Evolutionary conservation across 2,888 invertebrate genomes (phyloP).

Genomic region (Zygothrica quintamaculata): DNA sequence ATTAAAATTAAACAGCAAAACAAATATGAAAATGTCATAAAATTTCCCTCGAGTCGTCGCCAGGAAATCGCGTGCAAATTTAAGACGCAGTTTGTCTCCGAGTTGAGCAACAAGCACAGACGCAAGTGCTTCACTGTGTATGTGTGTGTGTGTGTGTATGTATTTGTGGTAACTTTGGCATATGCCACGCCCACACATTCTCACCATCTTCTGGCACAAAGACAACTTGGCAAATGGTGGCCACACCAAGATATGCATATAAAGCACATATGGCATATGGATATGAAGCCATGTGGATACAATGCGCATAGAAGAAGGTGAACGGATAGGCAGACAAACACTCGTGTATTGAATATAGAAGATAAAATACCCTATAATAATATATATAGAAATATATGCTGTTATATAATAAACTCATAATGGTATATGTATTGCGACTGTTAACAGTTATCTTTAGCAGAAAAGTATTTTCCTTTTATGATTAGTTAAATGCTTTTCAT

Average conservation of each 20-base stretch:
- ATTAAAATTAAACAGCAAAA: conserved; percentile 47
- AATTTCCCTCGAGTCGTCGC: conserved; percentile 43
- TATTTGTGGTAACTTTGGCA: not conserved
- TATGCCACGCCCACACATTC: conserved; percentile 8
- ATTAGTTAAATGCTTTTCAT: no score
- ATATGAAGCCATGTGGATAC: conserved; percentile 37
- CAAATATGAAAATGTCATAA: conserved; percentile 47
- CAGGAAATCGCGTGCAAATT: conserved; percentile 27
- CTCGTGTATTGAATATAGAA: not conserved
- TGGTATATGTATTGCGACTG: no score
- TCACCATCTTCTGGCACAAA: not conserved
- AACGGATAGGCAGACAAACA: conserved; percentile 31
- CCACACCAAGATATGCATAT: conserved; percentile 38
- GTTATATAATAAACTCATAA: no score
- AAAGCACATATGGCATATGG: conserved; percentile 51
- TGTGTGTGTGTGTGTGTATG: not conserved
- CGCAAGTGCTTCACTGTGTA: not conserved
- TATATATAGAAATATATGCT: no score
- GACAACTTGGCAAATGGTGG: conserved; percentile 26
- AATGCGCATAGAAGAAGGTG: conserved; percentile 14
- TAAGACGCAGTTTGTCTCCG: conserved; percentile 17
- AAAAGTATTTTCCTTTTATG: no score
- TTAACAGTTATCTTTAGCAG: no score
- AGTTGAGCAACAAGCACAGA: conserved; percentile 1
- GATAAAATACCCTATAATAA: not conserved